Conservation (phyloP, 1,140 invertebrate genomes). For the Pteromalus puparum region DNA sequence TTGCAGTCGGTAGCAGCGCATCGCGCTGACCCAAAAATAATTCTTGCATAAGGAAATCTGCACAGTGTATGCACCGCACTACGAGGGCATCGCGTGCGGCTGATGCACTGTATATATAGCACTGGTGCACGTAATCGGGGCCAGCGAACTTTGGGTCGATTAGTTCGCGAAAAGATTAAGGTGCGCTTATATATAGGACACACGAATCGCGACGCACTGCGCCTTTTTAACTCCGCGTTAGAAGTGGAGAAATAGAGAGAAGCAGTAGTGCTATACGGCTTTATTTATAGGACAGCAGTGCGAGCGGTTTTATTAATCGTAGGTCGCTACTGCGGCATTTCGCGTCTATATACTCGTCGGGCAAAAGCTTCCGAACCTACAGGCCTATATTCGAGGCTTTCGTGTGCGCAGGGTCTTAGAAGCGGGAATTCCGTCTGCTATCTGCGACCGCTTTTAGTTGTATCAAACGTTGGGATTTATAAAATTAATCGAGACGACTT, state of each 20-base stretch:
- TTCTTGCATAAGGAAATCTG: slow-evolving; percentile 29
- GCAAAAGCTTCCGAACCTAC: not conserved
- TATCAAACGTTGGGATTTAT: no score
- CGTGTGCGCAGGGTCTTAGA: not conserved
- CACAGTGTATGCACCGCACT: not conserved
- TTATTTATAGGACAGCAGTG: slow-evolving; percentile 31
- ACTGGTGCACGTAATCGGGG: not conserved
- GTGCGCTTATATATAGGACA: not conserved
- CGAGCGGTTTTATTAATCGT: slow-evolving; percentile 27
- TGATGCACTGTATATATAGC: not conserved
- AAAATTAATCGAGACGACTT: no score
- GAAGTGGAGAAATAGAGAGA: not conserved
- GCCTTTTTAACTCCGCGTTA: no score
- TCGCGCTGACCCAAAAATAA: slow-evolving; percentile 35
- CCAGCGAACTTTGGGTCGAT: slow-evolving; percentile 28
- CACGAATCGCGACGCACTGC: no score
- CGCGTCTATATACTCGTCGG: not conserved
- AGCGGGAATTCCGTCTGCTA: no score
- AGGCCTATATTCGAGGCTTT: not conserved
- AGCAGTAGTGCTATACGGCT: not conserved
- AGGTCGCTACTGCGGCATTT: not conserved
- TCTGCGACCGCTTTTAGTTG: no score
- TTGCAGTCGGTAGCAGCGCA: not conserved
- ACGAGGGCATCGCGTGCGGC: slow-evolving; percentile 19
- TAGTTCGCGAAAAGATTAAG: not conserved